Conservation (phyloP, 2,113 vertebrate species). For the Pleuronectes platessa region DNA sequence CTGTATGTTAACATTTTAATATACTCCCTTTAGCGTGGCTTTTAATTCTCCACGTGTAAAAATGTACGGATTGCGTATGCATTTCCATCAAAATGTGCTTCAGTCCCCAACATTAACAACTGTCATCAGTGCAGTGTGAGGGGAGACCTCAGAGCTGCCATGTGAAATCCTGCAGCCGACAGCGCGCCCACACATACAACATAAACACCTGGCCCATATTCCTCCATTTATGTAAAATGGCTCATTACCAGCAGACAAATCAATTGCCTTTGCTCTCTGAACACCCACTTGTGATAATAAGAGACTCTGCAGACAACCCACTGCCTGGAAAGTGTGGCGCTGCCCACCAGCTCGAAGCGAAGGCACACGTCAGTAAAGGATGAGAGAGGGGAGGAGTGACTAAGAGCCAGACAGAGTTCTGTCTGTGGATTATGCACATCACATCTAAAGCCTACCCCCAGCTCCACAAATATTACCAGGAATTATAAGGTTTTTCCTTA, state of each 20-base stretch:
- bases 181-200: conserved; percentile 57
- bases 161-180: conserved; percentile 42
- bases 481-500: conserved; percentile 1
- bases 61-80: not conserved
- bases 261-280: conserved; percentile 79
- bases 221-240: conserved; percentile 75
- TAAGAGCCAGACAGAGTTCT: conserved; percentile 53
- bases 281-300: conserved; percentile 80
- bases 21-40: not conserved
- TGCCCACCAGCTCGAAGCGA: conserved; percentile 58
- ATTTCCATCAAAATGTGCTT: conserved; percentile 17
- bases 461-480: conserved; percentile 14
- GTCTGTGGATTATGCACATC: conserved; percentile 48
- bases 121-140: conserved; percentile 20
- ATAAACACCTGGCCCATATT: conserved; percentile 69
- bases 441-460: conserved; percentile 23
- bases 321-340: conserved; percentile 48
- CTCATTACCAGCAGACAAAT: conserved; percentile 82
- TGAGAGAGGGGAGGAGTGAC: conserved; percentile 54
- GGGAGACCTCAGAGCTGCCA: conserved; percentile 44
- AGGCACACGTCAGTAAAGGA: conserved; percentile 45
- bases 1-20: conserved; percentile 13
- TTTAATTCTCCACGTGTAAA: conserved; percentile 5
- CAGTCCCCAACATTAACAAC: conserved; percentile 15
- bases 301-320: conserved; percentile 75